Evolutionary conservation across 2,888 invertebrate species (phyloP).

Genomic region (Dermolepida albohirtum): DNA sequence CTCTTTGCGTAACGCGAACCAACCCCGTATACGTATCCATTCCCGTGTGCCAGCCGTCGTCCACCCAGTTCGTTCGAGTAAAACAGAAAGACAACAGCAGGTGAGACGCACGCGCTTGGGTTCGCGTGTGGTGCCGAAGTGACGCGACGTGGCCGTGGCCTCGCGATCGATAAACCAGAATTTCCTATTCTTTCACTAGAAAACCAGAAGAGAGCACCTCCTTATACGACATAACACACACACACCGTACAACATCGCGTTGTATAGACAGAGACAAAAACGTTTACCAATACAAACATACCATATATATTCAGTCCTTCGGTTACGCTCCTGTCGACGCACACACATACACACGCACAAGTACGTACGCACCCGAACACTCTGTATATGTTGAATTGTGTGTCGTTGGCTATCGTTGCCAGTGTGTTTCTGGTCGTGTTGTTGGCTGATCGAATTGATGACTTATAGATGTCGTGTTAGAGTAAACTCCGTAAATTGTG

Average conservation of each 20-base stretch:
- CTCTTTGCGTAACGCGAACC: too few relatives aligned
- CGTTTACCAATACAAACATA: too few relatives aligned
- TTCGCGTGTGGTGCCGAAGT: conserved; percentile 64
- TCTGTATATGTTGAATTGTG: conserved; percentile 29
- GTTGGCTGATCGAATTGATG: conserved; percentile 25
- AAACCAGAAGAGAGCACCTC: conserved; percentile 38
- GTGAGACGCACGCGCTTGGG: conserved; percentile 66
- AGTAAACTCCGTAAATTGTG: background rate
- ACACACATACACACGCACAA: background rate
- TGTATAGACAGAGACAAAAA: too few relatives aligned
- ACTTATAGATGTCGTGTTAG: conserved; percentile 20
- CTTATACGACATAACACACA: conserved; percentile 49
- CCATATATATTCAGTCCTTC: too few relatives aligned
- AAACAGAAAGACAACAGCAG: conserved; percentile 50
- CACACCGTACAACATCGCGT: conserved; percentile 47
- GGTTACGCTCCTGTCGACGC: conserved; percentile 28
- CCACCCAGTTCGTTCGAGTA: conserved; percentile 6
- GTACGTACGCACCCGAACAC: conserved; percentile 14
- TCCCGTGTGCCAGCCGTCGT: background rate
- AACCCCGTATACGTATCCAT: too few relatives aligned
- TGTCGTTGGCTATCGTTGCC: conserved; percentile 23
- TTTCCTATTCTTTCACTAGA: conserved; percentile 43
- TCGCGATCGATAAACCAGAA: conserved; percentile 53
- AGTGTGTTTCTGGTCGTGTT: conserved; percentile 19
- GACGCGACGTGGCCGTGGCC: conserved; percentile 56